Evolutionary conservation across 1,140 invertebrate genomes (phyloP).

Genomic region (Musca vetustissima): DNA sequence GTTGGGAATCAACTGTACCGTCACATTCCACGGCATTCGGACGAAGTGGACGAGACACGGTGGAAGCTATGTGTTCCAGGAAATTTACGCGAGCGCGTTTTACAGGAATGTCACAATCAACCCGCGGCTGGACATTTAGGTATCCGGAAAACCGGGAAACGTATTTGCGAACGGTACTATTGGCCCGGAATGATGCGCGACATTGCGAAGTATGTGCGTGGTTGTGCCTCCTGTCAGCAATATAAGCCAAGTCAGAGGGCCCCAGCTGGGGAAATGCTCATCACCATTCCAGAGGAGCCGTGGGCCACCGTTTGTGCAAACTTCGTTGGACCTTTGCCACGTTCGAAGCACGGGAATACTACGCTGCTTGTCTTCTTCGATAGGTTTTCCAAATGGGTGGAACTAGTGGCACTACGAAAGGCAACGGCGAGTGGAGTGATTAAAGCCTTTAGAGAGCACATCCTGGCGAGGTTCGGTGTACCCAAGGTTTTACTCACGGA

Average conservation of each 20-base stretch:
- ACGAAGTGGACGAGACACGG: not conserved
- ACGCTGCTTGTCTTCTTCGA: not conserved
- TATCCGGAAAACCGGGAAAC: not conserved
- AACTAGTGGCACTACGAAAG: not conserved
- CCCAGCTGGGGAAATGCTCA: conserved; percentile 5
- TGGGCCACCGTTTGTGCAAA: not conserved
- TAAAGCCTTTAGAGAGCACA: not conserved
- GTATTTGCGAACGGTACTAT: not conserved
- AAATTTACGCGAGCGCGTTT: not conserved
- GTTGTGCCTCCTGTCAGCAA: not conserved
- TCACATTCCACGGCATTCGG: not conserved
- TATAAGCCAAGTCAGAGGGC: not conserved
- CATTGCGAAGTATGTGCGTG: not conserved
- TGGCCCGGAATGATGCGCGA: not conserved
- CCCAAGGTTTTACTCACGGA: not conserved
- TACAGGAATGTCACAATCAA: not conserved
- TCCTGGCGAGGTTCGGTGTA: not conserved
- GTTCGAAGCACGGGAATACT: conserved; percentile 3
- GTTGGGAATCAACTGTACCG: not conserved
- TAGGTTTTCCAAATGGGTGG: conserved; percentile 15
- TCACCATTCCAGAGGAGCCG: not conserved
- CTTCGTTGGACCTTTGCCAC: conserved; percentile 20
- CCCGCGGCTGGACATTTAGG: not conserved
- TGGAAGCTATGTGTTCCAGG: not conserved
- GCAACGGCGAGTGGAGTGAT: not conserved